Percentiles rank a stretch among this genome's conserved stretches.
Conservation (phyloP, 2,888 invertebrate genomes). For the Lysandra coridon region DNA sequence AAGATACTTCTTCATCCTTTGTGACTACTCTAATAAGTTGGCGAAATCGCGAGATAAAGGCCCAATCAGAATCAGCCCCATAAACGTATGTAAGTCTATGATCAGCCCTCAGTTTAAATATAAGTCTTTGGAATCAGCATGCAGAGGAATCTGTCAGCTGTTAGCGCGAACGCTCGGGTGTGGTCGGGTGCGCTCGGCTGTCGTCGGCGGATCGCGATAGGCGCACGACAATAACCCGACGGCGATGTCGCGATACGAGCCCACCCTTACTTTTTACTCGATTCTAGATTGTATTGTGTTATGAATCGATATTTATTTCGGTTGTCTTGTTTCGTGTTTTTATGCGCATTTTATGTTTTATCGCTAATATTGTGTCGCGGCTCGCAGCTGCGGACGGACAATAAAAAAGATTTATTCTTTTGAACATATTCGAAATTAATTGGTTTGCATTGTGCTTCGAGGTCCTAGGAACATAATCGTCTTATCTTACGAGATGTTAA, state of each 20-base stretch:
- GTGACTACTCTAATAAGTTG: not conserved
- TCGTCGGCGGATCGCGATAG: constrained; percentile 54
- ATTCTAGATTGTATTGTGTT: constrained; percentile 77
- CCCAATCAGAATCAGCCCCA: constrained; percentile 17
- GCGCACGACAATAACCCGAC: constrained; percentile 67
- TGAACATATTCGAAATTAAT: constrained; percentile 11
- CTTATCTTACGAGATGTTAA: not conserved
- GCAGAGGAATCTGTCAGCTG: constrained; percentile 59
- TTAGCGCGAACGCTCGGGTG: constrained; percentile 37
- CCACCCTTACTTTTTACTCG: constrained; percentile 69
- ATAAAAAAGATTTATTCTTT: constrained; percentile 26
- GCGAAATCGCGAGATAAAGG: not conserved
- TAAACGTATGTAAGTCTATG: too few species aligned
- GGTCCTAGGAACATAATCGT: not conserved
- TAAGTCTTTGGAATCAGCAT: constrained; percentile 1
- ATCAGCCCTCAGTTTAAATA: too few species aligned
- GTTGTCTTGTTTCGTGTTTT: constrained; percentile 59
- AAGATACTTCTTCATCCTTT: not conserved
- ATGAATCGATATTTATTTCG: constrained; percentile 76
- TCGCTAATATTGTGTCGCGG: constrained; percentile 52
- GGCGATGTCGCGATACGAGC: constrained; percentile 66
- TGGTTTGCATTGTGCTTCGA: not conserved
- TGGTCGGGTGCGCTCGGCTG: constrained; percentile 52
- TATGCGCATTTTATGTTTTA: constrained; percentile 57
- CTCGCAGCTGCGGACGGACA: constrained; percentile 36